Conservation (phyloP, 2,797 vertebrate genomes). For the Arvicola amphibius region DNA sequence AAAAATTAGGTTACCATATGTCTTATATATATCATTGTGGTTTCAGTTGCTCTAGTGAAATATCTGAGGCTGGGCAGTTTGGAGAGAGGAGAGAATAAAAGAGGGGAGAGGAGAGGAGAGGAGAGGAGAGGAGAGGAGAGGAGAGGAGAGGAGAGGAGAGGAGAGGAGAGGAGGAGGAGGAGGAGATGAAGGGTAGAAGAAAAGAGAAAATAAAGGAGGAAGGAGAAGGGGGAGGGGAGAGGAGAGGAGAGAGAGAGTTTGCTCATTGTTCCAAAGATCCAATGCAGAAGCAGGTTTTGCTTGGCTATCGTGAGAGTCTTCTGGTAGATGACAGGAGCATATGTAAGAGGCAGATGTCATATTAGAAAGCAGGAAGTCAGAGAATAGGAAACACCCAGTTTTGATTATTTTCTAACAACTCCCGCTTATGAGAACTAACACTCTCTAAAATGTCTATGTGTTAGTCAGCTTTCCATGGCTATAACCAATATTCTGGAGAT, state of each 20-base stretch:
- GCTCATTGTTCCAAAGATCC: background rate
- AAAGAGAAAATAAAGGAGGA: too few species aligned
- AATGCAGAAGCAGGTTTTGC: background rate
- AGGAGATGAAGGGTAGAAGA: too few species aligned
- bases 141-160: too few species aligned
- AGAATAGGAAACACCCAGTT: background rate
- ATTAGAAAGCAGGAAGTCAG: background rate
- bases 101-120: background rate
- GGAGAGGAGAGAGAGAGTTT: background rate
- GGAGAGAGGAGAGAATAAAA: background rate
- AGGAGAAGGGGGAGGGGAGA: too few species aligned
- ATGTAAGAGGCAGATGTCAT: background rate
- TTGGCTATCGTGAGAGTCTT: background rate
- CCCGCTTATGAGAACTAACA: background rate
- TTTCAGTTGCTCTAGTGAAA: background rate
- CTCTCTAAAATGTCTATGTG: background rate
- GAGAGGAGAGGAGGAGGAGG: too few species aligned
- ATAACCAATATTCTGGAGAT: background rate
- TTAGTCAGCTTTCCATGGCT: background rate
- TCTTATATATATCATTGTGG: background rate
- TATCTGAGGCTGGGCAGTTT: background rate
- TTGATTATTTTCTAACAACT: background rate
- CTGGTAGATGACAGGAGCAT: background rate
- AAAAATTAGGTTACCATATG: background rate
- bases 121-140: too few species aligned